A percentile compares a stretch with the other conserved stretches of the same genome.
phyloP scores from a whole-genome alignment of 1,140 invertebrate genomes.

The Megalopta genalis region DNA sequence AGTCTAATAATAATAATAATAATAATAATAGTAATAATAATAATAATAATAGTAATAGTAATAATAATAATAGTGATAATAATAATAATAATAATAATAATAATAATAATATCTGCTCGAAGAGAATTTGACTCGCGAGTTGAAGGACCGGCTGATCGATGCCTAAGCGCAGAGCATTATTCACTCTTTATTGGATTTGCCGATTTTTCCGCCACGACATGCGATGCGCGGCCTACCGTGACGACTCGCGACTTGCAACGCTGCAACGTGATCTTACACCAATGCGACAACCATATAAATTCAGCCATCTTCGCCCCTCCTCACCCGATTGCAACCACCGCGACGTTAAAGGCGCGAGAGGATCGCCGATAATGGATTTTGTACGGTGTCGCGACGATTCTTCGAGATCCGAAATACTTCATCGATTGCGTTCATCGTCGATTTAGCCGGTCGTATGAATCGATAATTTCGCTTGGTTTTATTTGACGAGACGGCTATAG shows the following conservation, averaged over 20 bases:
- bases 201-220: slow-evolving; percentile 63
- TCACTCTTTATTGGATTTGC: slow-evolving; percentile 72
- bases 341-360: not conserved
- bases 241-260: slow-evolving; percentile 27
- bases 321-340: slow-evolving; percentile 10
- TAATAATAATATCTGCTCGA: no score
- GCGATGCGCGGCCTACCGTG: slow-evolving; percentile 43
- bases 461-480: no score
- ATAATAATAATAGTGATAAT: no score
- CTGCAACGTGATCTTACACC: slow-evolving; percentile 32
- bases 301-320: slow-evolving; percentile 31
- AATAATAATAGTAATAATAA: no score
- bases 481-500: no score
- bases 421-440: not conserved
- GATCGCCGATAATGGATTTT: slow-evolving; percentile 31
- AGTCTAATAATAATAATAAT: no score
- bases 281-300: slow-evolving; percentile 54
- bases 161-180: slow-evolving; percentile 63
- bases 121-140: not conserved
- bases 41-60: no score
- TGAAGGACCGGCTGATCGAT: slow-evolving; percentile 50
- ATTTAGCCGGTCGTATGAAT: slow-evolving; percentile 1
- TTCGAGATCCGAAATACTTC: not conserved
- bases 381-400: not conserved
- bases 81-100: no score